Percentiles rank a stretch among this genome's conserved stretches.
Evolutionary conservation across 2,797 vertebrate species (phyloP).

Genomic region (Agapornis canus): DNA sequence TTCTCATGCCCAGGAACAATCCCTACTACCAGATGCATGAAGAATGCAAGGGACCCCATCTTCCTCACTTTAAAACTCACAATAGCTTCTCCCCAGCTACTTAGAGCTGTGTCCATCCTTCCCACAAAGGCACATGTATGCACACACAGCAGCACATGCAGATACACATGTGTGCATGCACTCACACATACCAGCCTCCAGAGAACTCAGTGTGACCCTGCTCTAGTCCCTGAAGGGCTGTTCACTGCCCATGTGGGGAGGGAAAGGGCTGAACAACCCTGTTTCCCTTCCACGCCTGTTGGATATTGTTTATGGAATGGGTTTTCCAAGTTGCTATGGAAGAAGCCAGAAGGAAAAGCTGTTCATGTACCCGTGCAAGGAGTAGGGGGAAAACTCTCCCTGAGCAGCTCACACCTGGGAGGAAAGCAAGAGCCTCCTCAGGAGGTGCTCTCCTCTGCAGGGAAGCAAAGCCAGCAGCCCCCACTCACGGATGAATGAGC

Average conservation of each 20-base stretch:
- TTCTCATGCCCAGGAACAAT: background rate
- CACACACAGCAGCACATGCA: background rate
- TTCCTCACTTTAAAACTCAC: background rate
- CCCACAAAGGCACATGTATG: background rate
- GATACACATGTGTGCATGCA: rapidly evolving
- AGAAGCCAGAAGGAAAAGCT: background rate
- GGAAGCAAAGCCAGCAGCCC: background rate
- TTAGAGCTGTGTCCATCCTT: background rate
- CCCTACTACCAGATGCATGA: background rate
- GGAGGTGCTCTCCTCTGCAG: background rate
- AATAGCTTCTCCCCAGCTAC: background rate
- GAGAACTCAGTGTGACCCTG: background rate
- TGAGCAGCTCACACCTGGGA: background rate
- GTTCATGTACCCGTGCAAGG: background rate
- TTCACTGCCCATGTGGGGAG: background rate
- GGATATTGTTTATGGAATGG: background rate
- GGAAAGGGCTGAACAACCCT: background rate
- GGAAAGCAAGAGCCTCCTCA: background rate
- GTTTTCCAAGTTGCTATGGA: background rate
- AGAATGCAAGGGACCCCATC: background rate
- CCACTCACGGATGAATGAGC: background rate
- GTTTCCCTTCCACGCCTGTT: background rate
- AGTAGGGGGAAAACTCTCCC: background rate
- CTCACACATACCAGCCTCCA: background rate
- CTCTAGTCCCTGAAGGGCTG: background rate